phyloP scores from a whole-genome alignment of 1,140 invertebrate species.

The Drosophila willistoni region DNA sequence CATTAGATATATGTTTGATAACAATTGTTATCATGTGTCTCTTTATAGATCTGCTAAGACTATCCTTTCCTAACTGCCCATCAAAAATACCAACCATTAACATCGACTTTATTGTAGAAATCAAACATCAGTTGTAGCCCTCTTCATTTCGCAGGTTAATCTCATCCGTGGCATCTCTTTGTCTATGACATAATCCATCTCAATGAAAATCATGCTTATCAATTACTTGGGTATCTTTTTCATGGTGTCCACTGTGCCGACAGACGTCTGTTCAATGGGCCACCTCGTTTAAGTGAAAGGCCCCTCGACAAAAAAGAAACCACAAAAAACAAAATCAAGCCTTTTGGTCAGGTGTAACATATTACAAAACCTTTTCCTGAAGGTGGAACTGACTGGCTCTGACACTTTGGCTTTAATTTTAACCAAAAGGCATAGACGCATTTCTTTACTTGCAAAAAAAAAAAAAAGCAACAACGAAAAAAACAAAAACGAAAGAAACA shows the following conservation, averaged over 20 bases:
- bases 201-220: conserved; percentile 50
- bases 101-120: background rate
- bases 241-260: conserved; percentile 4
- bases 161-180: too few species aligned
- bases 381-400: conserved; percentile 11
- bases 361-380: conserved; percentile 39
- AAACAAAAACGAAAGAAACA: conserved; percentile 22
- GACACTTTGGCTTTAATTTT: conserved; percentile 7
- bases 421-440: conserved; percentile 23
- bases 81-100: background rate
- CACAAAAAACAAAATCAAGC: conserved; percentile 4
- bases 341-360: conserved; percentile 16
- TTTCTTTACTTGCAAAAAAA: conserved; percentile 55
- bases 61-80: too few species aligned
- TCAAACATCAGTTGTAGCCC: too few species aligned
- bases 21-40: too few species aligned
- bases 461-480: conserved; percentile 18
- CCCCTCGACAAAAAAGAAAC: conserved; percentile 30
- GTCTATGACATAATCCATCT: conserved; percentile 44
- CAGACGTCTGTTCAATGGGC: background rate
- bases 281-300: conserved; percentile 59
- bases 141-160: background rate
- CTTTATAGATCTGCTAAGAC: too few species aligned
- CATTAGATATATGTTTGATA: too few species aligned
- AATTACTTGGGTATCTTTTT: conserved; percentile 12